Evolutionary conservation across 2,888 invertebrate genomes (phyloP), one percentile per base, ranked within the genome.

Genomic region (Antheraea assamensis): DNA sequence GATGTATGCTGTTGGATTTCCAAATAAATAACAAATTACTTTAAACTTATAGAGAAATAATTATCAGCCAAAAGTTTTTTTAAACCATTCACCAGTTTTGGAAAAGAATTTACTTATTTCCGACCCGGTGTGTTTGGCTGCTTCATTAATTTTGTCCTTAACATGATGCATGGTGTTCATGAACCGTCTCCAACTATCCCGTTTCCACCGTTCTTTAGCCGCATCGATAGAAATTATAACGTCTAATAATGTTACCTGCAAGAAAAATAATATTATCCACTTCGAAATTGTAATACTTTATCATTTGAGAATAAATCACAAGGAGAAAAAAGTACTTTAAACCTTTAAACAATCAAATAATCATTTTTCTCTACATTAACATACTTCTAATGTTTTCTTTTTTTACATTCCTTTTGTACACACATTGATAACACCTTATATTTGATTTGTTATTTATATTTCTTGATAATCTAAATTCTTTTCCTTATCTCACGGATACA

Each of bases 161-260:
- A 81, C 75, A 19, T 78, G 77, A 42, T 78, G 78, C 52, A 81
- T 42, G 0, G 78, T 76, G 2, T 81, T 80, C 66, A 78, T 70
- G 42, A 81, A 77, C 47, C 42, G 75, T 2, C 74, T 72, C 71
- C 76, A 77, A 2, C 76, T 71, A 4, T 79, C 76, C 58, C 79
- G 70, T 73, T 79, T 80, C 68, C 77, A 76, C 73, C 76, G 74
- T 52, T 73, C 71, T 42, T 66, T 76, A 0, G 72, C 75, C 7
- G 79, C 76, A 24, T 78, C 80, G 0, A 55, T 75, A 68, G 78
- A 76, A 70, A 78, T 61, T 5, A 80, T 64, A 0, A 77, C 77
- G 70, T 80, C 76, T 70, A 82, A 31, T 24, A 79, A 74, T 72
- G 80, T 75, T 10, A 77, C 75, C 83, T 83, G 78, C 0, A 78